A percentile compares a stretch with the other conserved stretches of the same genome.
phyloP scores from a whole-genome alignment of 2,113 vertebrate genomes.

The Nothocercus nigrocapillus region DNA sequence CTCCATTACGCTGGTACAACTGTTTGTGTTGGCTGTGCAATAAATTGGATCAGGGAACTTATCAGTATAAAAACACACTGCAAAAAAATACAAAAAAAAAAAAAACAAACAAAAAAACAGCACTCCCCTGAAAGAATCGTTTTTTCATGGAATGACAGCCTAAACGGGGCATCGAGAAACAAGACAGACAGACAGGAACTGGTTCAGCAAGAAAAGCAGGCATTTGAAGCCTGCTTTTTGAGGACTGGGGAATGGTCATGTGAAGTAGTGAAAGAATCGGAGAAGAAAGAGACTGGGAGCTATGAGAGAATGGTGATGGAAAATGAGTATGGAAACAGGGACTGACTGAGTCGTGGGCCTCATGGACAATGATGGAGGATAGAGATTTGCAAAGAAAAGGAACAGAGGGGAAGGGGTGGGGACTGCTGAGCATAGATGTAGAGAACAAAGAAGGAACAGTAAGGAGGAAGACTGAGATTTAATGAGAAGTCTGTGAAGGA shows the following conservation, averaged over 20 bases:
- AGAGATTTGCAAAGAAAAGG: neutral
- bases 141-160: neutral
- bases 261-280: neutral
- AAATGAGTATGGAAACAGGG: neutral
- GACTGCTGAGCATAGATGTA: neutral
- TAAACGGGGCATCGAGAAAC: neutral
- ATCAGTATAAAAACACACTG: neutral
- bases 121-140: neutral
- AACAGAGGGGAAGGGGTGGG: neutral
- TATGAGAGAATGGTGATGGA: neutral
- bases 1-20: rapidly evolving
- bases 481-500: neutral
- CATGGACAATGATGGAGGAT: neutral
- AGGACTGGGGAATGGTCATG: neutral
- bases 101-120: neutral
- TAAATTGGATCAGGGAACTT: neutral
- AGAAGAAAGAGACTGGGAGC: neutral
- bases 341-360: neutral
- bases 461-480: neutral
- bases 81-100: neutral
- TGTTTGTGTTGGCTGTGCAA: neutral
- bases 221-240: neutral
- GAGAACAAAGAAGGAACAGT: neutral
- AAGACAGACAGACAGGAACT: neutral
- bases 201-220: neutral